Base-by-base conservation (phyloP, 2,797 vertebrate genomes). In the Echeneis naucrates region DNA sequence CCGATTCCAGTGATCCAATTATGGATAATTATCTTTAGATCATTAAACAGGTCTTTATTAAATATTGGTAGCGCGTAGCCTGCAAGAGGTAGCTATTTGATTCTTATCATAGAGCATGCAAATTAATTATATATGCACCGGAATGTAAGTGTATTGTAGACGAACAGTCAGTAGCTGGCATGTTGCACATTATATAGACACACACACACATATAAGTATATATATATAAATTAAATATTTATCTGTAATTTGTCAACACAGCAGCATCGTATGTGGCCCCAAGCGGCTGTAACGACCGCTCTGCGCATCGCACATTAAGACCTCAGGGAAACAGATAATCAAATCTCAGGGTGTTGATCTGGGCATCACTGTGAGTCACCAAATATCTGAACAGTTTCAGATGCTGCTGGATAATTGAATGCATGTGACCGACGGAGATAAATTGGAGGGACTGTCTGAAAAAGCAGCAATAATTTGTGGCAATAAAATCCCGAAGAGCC, bases 261-360 rank as follows among this genome's bases (percentile, higher is more conserved):
- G 48, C 11, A 27, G 73, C 61, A 40, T 75, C 56, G 64, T 55
- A 63, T 72, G 75, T 40, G 73, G 63, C 68, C 76, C 14, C 52
- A 1, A 74, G 40, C 63, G 23, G 75, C n/a, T 64, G 52, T 58
- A 5, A 61, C 75, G 58, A 54, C 56, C 26, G 51, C 56, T 76
- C 33, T 21, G 67, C 60, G 54, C 59, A 73, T 68, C 47, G 71
- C 55, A 70, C 60, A 58, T 42, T 77, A 78, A 44, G 68, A 83
- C 72, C 81, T 89, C 82, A 80, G 85, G 89, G 55, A 83, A 56
- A 38, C 35, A 68, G 27, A 58, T 38, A 70, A 80, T 86, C 67
- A 64, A 17, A 83, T 81, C 85, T 88, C 88, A 88, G 89, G 82
- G 71, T 87, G 81, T 75, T 61, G 65, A 75, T 81, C 47, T 57